phyloP scores from a whole-genome alignment of 1,140 invertebrate genomes.

The Pygmarrhopalites habei region DNA sequence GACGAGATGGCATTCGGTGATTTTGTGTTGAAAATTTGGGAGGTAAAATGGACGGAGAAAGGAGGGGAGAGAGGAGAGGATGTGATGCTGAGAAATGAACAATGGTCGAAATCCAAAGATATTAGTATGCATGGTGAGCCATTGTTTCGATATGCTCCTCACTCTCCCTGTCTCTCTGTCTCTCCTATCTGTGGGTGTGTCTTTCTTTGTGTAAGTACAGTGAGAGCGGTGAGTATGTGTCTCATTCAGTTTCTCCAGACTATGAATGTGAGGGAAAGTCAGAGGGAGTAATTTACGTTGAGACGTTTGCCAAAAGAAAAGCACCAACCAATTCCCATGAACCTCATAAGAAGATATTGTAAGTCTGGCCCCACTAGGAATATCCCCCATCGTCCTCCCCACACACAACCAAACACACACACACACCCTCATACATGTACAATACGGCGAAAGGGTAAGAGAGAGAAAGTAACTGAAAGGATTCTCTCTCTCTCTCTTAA shows the following conservation, averaged over 20 bases:
- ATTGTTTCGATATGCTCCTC: constrained; percentile 15
- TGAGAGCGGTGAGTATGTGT: too few species aligned
- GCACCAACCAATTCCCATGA: background rate
- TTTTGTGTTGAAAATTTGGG: background rate
- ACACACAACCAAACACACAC: too few species aligned
- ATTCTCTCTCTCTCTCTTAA: too few species aligned
- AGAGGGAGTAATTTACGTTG: too few species aligned
- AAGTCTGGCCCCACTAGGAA: too few species aligned
- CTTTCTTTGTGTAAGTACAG: background rate
- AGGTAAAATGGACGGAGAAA: too few species aligned
- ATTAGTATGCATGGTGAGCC: constrained; percentile 17
- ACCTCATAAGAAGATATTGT: background rate
- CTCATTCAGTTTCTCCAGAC: background rate
- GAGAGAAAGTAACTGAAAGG: too few species aligned
- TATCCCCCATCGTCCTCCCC: too few species aligned
- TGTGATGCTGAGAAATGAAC: constrained; percentile 6
- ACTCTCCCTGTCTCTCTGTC: constrained; percentile 13
- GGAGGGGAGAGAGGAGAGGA: too few species aligned
- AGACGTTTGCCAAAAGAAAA: background rate
- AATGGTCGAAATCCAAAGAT: background rate
- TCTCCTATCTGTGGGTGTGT: background rate
- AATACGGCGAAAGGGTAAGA: too few species aligned
- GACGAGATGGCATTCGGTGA: background rate
- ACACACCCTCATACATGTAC: too few species aligned
- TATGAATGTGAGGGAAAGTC: background rate